phyloP scores from a whole-genome alignment of 2,888 invertebrate species.

The Epirrhoe alternata region DNA sequence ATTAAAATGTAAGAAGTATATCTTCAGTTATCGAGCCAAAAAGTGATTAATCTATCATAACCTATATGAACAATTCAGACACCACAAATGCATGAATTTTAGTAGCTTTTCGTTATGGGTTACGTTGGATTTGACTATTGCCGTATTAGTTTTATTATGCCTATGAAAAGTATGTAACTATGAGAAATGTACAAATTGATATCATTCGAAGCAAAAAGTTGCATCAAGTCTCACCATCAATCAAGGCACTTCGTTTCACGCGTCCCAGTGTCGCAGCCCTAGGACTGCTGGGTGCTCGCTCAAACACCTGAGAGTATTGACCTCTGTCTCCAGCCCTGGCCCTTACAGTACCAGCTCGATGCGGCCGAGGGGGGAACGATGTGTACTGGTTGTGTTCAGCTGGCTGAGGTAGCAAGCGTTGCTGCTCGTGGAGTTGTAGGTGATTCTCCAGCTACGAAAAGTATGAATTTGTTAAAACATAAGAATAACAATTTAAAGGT shows the following conservation, averaged over 20 bases:
- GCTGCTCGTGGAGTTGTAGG: conserved; percentile 81
- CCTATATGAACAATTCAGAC: no score
- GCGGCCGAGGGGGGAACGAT: conserved; percentile 73
- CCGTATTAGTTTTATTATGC: no score
- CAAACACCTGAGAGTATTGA: conserved; percentile 84
- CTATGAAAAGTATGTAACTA: no score
- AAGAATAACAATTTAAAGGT: no score
- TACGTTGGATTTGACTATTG: no score
- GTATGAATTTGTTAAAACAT: neutral
- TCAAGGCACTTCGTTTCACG: conserved; percentile 71
- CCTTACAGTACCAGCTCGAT: conserved; percentile 69
- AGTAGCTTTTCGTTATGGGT: no score
- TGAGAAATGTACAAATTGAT: no score
- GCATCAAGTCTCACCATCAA: conserved; percentile 60
- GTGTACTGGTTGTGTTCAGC: conserved; percentile 78
- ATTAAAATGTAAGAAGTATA: no score
- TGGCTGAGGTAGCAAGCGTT: conserved; percentile 75
- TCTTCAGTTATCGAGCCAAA: no score
- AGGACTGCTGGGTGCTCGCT: conserved; percentile 84
- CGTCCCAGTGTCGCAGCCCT: conserved; percentile 76
- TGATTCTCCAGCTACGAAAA: conserved; percentile 72
- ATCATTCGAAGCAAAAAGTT: neutral
- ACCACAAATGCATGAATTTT: no score
- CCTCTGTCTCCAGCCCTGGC: conserved; percentile 77
- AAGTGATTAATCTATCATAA: no score